phyloP scores from a whole-genome alignment of 2,797 vertebrate species.

The Prionace glauca region DNA sequence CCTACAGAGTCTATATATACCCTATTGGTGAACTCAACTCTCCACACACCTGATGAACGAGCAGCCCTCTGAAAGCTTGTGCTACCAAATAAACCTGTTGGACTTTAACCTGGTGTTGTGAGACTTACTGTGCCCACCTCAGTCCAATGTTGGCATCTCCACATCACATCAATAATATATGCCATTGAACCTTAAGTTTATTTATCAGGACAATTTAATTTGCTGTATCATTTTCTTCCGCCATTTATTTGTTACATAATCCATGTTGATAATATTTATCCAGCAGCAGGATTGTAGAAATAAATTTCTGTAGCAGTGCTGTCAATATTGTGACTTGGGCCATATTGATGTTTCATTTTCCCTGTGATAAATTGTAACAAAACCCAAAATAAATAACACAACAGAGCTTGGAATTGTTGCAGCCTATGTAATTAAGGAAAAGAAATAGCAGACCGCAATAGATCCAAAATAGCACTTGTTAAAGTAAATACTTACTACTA shows the following conservation, averaged over 20 bases:
- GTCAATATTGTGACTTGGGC: background rate
- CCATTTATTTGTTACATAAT: background rate
- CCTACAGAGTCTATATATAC: too few species aligned
- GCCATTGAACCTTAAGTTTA: background rate
- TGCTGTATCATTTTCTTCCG: background rate
- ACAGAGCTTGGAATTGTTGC: background rate
- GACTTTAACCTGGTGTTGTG: too few species aligned
- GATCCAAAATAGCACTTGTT: background rate
- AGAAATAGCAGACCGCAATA: background rate
- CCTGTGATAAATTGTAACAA: background rate
- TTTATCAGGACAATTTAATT: background rate
- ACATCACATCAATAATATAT: background rate
- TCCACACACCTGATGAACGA: too few species aligned
- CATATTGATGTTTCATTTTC: background rate
- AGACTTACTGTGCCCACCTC: too few species aligned
- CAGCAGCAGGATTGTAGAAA: background rate
- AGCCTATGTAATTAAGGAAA: background rate
- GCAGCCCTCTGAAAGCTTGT: too few species aligned
- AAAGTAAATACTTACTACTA: background rate
- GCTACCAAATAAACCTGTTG: too few species aligned
- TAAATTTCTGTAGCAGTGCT: background rate
- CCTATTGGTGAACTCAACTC: too few species aligned
- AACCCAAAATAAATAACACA: background rate
- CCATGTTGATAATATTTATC: background rate
- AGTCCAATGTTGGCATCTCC: too few species aligned